Evolutionary conservation across 2,797 vertebrate species (phyloP), one percentile per base, ranked within the genome.

Genomic region (Phataginus tricuspis): DNA sequence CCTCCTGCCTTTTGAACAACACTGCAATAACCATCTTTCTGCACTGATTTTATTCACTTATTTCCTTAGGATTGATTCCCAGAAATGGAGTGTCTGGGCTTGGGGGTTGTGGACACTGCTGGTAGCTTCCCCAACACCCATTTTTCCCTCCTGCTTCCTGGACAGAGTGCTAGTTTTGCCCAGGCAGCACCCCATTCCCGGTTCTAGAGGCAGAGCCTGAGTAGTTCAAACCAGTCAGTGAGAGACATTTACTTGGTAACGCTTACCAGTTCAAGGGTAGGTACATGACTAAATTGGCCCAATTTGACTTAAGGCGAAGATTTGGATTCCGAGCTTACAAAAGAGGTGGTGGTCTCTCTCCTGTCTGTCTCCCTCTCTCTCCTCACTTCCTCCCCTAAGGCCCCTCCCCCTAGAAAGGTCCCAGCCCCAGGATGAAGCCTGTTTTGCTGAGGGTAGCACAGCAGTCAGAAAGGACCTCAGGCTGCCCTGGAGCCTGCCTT

Each of bases 1-100:
- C n/a, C 42, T 68, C 57, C 68, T 31, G 16, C 86, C 42, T 68
- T 94, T 96, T 89, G 94, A 88, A 96, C 27, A 94, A 74, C n/a
- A 49, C 7, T 16, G n/a, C 79, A 91, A 78, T 61, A 91, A 92
- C 75, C 75, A 72, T 86, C 64, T 85, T 82, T 74, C 80, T 90
- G 42, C 1, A 34, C 31, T 45, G 57, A 84, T 82, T 86, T 89
- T 69, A 69, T 83, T 71, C 29, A 71, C 71, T 94, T 80, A 89
- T 68, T 45, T 87, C 85, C 77, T 91, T 75, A 72, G 53, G 63
- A 84, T n/a, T 51, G 64, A n/a, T 59, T 87, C 45, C 61, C 42
- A 59, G 66, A 80, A 86, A 77, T 42, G 57, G 77, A 71, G 61
- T 25, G 19, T 27, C 53, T 63, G 34, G 25, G 23, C 59, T 19